These are phyloP conservation scores for Limulus polyphemus DNA, from an alignment of 2,888 invertebrate species.

Conservation along the genomic window DNA sequence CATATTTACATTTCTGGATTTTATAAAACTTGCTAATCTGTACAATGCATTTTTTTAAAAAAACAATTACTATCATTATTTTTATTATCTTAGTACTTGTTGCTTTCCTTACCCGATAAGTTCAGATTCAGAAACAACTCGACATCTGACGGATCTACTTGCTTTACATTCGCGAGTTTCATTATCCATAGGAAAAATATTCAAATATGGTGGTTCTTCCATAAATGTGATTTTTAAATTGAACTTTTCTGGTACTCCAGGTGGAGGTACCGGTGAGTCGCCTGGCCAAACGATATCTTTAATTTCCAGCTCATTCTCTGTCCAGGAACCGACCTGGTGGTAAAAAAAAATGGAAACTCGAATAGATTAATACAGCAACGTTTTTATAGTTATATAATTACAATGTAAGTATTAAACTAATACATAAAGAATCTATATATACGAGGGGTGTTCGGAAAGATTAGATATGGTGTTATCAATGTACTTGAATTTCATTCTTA, in stretches of 20 bases:
- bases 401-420: no score
- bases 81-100: no score
- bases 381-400: no score
- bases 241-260: constrained; percentile 93
- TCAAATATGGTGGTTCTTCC: constrained; percentile 90
- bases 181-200: constrained; percentile 84
- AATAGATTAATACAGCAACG: neutral
- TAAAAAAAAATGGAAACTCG: neutral
- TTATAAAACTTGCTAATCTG: no score
- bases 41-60: no score
- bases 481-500: no score
- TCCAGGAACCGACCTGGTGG: constrained; percentile 75
- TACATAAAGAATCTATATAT: no score
- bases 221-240: constrained; percentile 77
- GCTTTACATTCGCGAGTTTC: constrained; percentile 77
- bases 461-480: no score
- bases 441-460: no score
- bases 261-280: constrained; percentile 83
- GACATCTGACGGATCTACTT: constrained; percentile 76
- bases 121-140: constrained; percentile 65
- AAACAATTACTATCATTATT: no score
- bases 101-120: constrained; percentile 54
- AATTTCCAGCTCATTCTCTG: constrained; percentile 62
- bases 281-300: constrained; percentile 97
- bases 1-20: no score